Base-by-base conservation (phyloP, 2,113 vertebrate genomes). In the Hassar affinis region DNA sequence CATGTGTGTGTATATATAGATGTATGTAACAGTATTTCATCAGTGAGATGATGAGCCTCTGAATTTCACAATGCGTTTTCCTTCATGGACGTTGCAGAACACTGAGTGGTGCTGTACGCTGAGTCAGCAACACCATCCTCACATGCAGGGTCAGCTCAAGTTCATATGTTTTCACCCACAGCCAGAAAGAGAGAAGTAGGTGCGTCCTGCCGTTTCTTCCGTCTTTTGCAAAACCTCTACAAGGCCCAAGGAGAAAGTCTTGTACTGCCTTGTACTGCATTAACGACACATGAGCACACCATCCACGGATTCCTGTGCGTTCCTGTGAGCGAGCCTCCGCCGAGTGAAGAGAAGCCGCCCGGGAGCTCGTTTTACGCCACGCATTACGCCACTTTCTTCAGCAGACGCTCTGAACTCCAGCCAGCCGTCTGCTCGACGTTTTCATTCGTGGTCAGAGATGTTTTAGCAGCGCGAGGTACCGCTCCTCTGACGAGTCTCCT, bases 341-440 rank as follows among this genome's bases (percentile, higher is more conserved):
- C 14, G 49, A 74, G 38, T 22, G 1, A 74, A 74, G 80, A 15
- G 68, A 33, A 76, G 56, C 69, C 66, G 8, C 27, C 30, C 56
- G 35, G 71, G 81, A 83, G 57, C 54, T 62, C n/a, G 54, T 76
- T 83, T 61, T 64, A 59, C 56, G n/a, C 18, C 25, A 35, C 18
- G 6, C 45, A 18, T 56, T 20, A 49, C 45, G n/a, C 80, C 56
- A 27, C 18, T 38, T 77, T 76, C 72, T 54, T 54, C 15, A 38
- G 45, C 59, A 45, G 66, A n/a, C 2, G 20, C 72, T 83, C 57
- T 77, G 82, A 76, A 76, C 71, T 77, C 30, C 74, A 57, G 74
- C 82, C 82, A 78, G 54, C 49, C 14, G 56, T 38, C 61, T 68
- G 22, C 35, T 30, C 35, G 10, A 30, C 59, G 54, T 15, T 51